Evolutionary conservation across 2,113 vertebrate genomes (phyloP).

Genomic region (Corythaixoides concolor): DNA sequence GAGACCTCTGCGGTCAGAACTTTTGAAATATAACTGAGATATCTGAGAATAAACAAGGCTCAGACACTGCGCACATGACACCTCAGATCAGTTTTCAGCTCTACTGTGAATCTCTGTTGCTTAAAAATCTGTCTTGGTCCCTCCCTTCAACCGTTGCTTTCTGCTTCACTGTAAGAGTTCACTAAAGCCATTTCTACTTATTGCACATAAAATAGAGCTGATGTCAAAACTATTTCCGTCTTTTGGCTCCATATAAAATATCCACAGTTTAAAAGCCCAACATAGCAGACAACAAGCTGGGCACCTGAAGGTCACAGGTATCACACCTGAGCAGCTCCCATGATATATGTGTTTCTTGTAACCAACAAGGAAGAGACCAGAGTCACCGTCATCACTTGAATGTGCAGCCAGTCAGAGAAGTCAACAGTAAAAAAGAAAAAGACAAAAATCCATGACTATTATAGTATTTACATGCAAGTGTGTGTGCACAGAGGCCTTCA

Average conservation of each 20-base stretch:
- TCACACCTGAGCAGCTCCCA: background rate
- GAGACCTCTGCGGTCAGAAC: background rate
- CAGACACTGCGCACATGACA: rapidly evolving
- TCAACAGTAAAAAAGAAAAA: background rate
- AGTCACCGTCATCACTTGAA: background rate
- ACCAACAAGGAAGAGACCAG: background rate
- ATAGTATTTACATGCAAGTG: background rate
- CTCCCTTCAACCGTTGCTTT: background rate
- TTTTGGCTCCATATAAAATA: background rate
- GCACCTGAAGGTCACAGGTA: background rate
- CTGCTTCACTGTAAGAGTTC: background rate
- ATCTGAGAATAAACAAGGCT: background rate
- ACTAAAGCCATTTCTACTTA: background rate
- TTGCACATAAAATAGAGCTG: background rate
- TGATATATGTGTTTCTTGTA: background rate
- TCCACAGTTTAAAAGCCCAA: background rate
- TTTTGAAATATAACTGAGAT: background rate
- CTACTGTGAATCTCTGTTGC: background rate
- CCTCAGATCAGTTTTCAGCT: background rate
- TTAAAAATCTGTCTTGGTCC: background rate
- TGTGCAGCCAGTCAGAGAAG: background rate
- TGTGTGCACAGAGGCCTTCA: background rate
- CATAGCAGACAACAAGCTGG: background rate
- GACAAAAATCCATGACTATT: background rate
- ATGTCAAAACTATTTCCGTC: background rate